Evolutionary conservation across 2,888 invertebrate species (phyloP), one percentile per base, ranked within the genome.

Genomic region (Caenorhabditis sp.): DNA sequence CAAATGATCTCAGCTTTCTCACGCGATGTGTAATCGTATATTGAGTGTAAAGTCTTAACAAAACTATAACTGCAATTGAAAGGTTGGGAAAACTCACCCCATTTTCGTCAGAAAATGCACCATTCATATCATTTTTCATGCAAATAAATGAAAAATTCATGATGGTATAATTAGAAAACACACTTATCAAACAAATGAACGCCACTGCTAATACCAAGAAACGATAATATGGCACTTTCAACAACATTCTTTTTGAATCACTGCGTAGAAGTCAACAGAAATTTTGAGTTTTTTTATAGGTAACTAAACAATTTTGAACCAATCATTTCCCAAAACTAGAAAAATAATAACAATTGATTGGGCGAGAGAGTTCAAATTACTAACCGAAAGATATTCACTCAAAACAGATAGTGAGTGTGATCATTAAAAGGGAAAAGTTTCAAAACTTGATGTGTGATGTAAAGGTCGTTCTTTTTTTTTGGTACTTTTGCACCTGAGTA

Each of bases 121-220:
- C 71, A 27, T 57, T 31, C 61, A 66, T 63, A 24, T 71, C 71
- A 23, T 60, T 51, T 55, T 66, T 70, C 70, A 70, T 70, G 58
- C 70, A 70, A 43, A 70, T 70, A 54, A 71, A 71, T 23, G 71
- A 62, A 43, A 71, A 71, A 61, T 71, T 71, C 57, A 71, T 59
- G 19, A 71, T 71, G 27, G 63, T 67, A 53, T 67, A 67, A 58
- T 71, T 71, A 19, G 71, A 71, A 19, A 71, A 71, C 27, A 71
- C 67, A 63, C 66, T 67, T 60, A 63, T 71, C 26, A 71, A 62
- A 54, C 66, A 63, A 17, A 66, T 57, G 54, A 71, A 71, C 51
- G 66, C 66, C 17, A 71, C 67, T 21, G 63, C 37, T 62, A 71
- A 59, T 4, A 71, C 64, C 0, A 71, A 10, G 19, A 67, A 71